Conservation (phyloP, 1,140 invertebrate genomes). For the Xylocopa sonorina region DNA sequence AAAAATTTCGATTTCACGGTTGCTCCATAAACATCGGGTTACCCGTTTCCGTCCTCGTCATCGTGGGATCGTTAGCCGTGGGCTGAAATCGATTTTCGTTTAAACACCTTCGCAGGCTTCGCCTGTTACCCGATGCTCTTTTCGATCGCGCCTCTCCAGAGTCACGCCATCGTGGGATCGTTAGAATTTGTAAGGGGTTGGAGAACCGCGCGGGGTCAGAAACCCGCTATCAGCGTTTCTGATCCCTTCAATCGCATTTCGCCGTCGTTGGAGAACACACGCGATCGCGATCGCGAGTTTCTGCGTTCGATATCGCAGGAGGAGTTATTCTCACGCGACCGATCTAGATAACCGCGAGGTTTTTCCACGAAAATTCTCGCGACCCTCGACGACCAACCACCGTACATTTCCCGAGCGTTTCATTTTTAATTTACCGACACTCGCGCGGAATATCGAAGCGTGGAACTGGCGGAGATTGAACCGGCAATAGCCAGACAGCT, state of each 20-base stretch:
- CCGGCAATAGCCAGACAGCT: not conserved
- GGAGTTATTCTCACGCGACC: constrained; percentile 4
- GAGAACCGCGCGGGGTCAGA: not conserved
- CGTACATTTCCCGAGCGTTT: not conserved
- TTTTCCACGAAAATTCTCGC: constrained; percentile 4
- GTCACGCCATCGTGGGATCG: not conserved
- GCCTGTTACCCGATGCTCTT: constrained; percentile 17
- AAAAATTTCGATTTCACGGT: constrained; percentile 27
- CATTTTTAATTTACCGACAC: not conserved
- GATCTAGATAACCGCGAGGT: not conserved
- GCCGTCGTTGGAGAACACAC: not conserved
- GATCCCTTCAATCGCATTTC: not conserved
- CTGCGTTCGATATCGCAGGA: not conserved
- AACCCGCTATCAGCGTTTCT: not conserved
- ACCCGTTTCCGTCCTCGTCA: constrained; percentile 55
- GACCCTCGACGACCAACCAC: not conserved
- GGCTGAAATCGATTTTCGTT: constrained; percentile 65
- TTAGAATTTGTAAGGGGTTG: not conserved
- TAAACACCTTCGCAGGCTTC: constrained; percentile 32
- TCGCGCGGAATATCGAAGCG: not conserved
- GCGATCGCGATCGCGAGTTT: constrained; percentile 21
- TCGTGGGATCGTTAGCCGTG: constrained; percentile 65
- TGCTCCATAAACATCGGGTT: no score
- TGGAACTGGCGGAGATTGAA: not conserved
- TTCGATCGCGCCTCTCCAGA: no score